Conservation (phyloP, 2,797 vertebrate species). For the Phrynocephalus forsythii region DNA sequence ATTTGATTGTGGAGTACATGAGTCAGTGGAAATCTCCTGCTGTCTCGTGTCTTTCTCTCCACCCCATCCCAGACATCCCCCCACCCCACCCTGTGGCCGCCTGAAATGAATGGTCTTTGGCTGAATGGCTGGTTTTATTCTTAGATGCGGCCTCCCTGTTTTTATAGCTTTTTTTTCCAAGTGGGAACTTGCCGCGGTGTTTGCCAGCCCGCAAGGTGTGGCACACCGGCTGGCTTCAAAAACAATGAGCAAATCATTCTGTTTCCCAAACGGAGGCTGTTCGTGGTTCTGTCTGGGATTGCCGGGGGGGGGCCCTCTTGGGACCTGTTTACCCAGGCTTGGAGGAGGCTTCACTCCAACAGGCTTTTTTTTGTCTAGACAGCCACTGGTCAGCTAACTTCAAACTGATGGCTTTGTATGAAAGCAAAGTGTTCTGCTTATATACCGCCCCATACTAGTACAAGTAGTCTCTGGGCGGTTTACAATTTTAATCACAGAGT, state of each 20-base stretch:
- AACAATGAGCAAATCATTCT: background rate
- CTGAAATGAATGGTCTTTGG: conserved; percentile 4
- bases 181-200: background rate
- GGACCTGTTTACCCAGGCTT: background rate
- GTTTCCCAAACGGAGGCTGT: rapidly evolving
- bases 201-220: background rate
- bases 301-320: background rate
- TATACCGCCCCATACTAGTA: too few species aligned
- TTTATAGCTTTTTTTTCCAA: background rate
- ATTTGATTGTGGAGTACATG: background rate
- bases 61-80: too few species aligned
- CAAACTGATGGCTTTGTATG: too few species aligned
- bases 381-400: too few species aligned
- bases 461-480: too few species aligned
- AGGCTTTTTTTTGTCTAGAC: too few species aligned
- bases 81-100: background rate
- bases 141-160: background rate
- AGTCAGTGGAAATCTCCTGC: background rate
- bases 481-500: too few species aligned
- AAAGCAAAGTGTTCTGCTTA: too few species aligned
- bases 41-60: background rate
- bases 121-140: background rate
- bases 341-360: too few species aligned
- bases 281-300: background rate
- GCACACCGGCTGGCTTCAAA: background rate